These are phyloP conservation scores for Stomorhina lunata DNA, from an alignment of 2,888 invertebrate species.

Conservation along the genomic window DNA sequence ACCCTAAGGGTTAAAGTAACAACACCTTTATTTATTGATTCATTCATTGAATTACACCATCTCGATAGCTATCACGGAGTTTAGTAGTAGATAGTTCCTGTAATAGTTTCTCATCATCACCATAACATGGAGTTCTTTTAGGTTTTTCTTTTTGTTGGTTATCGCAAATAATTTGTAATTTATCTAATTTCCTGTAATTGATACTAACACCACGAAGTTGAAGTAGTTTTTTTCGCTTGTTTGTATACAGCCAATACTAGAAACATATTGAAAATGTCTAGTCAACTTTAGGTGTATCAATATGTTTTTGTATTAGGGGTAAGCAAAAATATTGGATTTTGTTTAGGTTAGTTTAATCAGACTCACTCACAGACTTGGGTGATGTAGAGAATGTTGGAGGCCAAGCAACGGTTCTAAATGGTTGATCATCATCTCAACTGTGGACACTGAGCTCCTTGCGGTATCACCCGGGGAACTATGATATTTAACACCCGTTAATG, in stretches of 20 bases:
- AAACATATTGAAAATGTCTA: neutral
- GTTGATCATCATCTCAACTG: no score
- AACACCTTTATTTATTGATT: slow-evolving; percentile 29
- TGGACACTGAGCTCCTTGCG: no score
- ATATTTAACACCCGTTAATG: no score
- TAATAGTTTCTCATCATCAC: neutral
- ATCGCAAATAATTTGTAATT: slow-evolving; percentile 56
- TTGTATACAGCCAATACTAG: neutral
- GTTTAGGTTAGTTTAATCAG: no score
- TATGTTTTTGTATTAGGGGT: neutral
- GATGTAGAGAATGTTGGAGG: no score
- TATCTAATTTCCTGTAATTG: slow-evolving; percentile 66
- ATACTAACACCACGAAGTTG: slow-evolving; percentile 39
- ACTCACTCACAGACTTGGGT: no score
- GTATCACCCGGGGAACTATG: no score
- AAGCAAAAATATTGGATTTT: neutral
- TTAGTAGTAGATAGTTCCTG: no score
- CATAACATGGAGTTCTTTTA: slow-evolving; percentile 8
- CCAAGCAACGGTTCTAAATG: no score
- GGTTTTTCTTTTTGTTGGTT: slow-evolving; percentile 12
- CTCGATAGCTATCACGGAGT: neutral
- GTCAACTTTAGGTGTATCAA: neutral
- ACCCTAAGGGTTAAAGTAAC: slow-evolving; percentile 36
- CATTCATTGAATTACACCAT: slow-evolving; percentile 21
- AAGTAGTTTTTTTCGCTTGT: neutral